Base-by-base conservation (phyloP, 2,113 vertebrate genomes). In the Dolichallabes microphthalmus region DNA sequence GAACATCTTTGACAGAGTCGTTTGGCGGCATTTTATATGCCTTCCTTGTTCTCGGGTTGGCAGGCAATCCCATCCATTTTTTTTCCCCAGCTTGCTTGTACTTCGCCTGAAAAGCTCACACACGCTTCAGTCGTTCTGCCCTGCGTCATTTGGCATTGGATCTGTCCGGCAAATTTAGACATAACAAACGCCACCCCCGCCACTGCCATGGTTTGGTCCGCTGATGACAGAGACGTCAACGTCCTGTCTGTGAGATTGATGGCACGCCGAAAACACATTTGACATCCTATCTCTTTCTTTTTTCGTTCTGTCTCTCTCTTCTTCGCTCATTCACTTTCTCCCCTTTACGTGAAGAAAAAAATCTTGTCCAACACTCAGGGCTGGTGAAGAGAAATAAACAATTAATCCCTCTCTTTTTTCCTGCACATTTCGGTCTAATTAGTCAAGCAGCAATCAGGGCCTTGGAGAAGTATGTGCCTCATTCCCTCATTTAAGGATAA, bases 361-460 rank as follows among this genome's bases (percentile, higher is more conserved):
- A 50, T 35, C 74, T 55, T 30, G 53, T 68, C 30, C 81, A 52
- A 14, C 39, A 53, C 55, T 86, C 77, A 20, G 69, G 79, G 71
- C 87, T 89, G 89, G 92, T 89, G 90, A 92, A 92, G 91, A 92
- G 87, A 93, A 94, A 94, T 94, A 93, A 94, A 94, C 92, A 92
- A 86, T 91, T 93, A 90, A 94, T 95, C 85, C 68, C 90, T 92
- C 89, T 91, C 89, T 86, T 88, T 85, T 35, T 68, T 90, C 83
- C 88, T 88, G 89, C 90, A 92, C 89, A 93, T 93, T 93, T 94
- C 88, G 91, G 87, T 88, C 88, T 92, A 93, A 94, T 94, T 94
- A 93, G 90, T 90, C 91, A 88, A 66, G 89, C 90, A 88, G 92
- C 92, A 91, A 89, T 91, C 90, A 90, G 50, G 83, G 89, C 79